Conservation (phyloP, 2,113 vertebrate genomes). For the Anhinga rufa region DNA sequence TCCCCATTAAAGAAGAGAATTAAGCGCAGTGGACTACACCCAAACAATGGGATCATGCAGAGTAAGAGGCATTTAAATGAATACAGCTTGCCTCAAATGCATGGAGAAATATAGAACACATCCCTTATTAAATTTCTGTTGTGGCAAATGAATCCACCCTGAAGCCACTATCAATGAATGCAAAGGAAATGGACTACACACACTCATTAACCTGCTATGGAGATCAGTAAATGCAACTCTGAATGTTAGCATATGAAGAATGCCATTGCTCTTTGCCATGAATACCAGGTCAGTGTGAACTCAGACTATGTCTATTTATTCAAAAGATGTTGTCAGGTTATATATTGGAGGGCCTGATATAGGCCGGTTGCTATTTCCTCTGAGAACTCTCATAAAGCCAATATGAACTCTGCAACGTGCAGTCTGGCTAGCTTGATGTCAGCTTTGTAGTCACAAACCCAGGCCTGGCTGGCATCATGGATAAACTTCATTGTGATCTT, state of each 20-base stretch:
- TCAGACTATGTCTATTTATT: background rate
- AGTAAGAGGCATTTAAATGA: background rate
- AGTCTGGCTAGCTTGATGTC: background rate
- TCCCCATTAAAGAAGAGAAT: background rate
- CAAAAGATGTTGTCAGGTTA: background rate
- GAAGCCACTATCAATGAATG: background rate
- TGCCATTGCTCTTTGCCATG: background rate
- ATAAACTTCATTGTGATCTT: background rate
- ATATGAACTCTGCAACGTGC: fast-evolving
- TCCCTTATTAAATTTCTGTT: background rate
- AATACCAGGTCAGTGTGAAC: background rate
- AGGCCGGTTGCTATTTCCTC: background rate
- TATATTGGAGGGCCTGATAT: background rate
- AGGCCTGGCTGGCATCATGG: background rate
- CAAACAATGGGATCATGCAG: background rate
- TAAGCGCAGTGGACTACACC: background rate
- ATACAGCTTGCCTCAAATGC: background rate
- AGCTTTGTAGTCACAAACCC: background rate
- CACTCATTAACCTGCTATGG: background rate
- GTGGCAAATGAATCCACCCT: background rate
- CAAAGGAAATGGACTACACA: background rate
- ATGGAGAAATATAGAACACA: background rate
- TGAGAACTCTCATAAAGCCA: background rate
- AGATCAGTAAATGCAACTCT: background rate
- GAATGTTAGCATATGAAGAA: background rate